Percentiles rank a stretch among this genome's conserved stretches.
These are phyloP conservation scores for Leptinotarsa texana DNA, from an alignment of 1,140 invertebrate genomes.

Conservation along the genomic window DNA sequence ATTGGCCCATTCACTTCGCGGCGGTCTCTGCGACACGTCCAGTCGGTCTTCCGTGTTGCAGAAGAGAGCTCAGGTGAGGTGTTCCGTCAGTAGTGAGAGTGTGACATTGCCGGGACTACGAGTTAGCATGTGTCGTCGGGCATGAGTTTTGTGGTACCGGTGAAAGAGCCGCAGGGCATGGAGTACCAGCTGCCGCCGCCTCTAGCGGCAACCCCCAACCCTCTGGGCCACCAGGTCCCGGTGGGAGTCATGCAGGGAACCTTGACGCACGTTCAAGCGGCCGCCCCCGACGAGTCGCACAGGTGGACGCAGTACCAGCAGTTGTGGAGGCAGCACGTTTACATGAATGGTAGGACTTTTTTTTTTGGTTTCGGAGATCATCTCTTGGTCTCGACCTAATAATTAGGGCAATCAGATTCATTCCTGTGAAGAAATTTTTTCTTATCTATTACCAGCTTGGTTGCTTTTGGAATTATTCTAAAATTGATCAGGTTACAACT, in stretches of 20 bases:
- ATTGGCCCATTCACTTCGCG: slow-evolving; percentile 45
- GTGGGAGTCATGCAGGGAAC: slow-evolving; percentile 55
- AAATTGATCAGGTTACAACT: too few relatives aligned
- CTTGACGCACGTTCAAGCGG: slow-evolving; percentile 53
- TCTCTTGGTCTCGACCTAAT: too few relatives aligned
- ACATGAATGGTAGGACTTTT: slow-evolving; percentile 62
- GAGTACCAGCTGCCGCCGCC: slow-evolving; percentile 59
- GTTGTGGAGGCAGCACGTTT: slow-evolving; percentile 65
- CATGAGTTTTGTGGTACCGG: slow-evolving; percentile 54
- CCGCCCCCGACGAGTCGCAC: slow-evolving; percentile 57
- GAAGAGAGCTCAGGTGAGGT: slow-evolving; percentile 40
- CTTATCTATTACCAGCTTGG: too few relatives aligned
- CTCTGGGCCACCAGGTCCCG: slow-evolving; percentile 50
- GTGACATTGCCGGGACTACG: slow-evolving; percentile 36
- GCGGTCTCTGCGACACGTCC: slow-evolving; percentile 38
- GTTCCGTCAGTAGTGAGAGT: slow-evolving; percentile 14
- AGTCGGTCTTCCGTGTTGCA: slow-evolving; percentile 50
- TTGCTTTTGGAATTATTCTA: too few relatives aligned
- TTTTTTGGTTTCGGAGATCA: background rate
- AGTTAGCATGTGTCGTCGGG: slow-evolving; percentile 45
- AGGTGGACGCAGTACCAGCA: slow-evolving; percentile 62
- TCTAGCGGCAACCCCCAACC: slow-evolving; percentile 44
- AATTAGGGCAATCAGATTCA: too few relatives aligned
- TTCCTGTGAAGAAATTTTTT: too few relatives aligned
- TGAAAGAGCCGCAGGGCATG: slow-evolving; percentile 53